These are phyloP conservation scores for Solenodon paradoxus DNA, from an alignment of 2,113 vertebrate species.

Conservation along the genomic window DNA sequence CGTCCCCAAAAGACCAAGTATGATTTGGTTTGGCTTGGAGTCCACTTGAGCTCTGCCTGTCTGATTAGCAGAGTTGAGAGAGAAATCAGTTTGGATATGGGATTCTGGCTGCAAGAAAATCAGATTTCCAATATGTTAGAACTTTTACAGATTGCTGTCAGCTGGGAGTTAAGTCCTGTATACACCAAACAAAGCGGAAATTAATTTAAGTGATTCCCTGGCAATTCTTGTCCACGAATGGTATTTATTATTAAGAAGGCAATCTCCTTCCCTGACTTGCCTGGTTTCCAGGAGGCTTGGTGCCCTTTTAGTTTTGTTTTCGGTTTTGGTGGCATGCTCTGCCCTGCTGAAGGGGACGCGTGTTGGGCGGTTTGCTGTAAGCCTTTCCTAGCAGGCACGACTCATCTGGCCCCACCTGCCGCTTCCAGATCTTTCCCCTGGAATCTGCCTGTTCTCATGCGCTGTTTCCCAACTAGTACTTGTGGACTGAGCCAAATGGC, in stretches of 20 bases:
- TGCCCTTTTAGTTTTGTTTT: background rate
- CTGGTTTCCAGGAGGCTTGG: background rate
- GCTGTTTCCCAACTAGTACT: background rate
- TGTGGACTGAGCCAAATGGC: background rate
- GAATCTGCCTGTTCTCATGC: accelerated
- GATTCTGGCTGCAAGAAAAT: constrained; percentile 68
- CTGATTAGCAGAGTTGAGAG: constrained; percentile 51
- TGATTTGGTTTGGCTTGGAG: background rate
- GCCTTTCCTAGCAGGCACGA: accelerated
- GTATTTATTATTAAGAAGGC: constrained; percentile 79
- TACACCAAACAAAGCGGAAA: constrained; percentile 67
- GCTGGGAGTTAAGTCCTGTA: constrained; percentile 61
- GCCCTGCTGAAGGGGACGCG: background rate
- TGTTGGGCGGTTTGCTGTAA: background rate
- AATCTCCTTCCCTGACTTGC: constrained; percentile 69
- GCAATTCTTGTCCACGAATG: constrained; percentile 66
- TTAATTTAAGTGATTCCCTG: constrained; percentile 74
- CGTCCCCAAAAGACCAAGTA: background rate
- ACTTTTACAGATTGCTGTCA: constrained; percentile 42
- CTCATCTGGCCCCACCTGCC: background rate
- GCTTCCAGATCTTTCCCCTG: background rate
- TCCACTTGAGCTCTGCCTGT: constrained; percentile 39
- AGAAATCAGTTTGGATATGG: constrained; percentile 63
- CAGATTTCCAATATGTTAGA: constrained; percentile 69
- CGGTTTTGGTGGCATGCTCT: background rate